Evolutionary conservation across 92 coral and sea anemone species (phyloP).

Genomic region (Hydrozoanthus gracilis): DNA sequence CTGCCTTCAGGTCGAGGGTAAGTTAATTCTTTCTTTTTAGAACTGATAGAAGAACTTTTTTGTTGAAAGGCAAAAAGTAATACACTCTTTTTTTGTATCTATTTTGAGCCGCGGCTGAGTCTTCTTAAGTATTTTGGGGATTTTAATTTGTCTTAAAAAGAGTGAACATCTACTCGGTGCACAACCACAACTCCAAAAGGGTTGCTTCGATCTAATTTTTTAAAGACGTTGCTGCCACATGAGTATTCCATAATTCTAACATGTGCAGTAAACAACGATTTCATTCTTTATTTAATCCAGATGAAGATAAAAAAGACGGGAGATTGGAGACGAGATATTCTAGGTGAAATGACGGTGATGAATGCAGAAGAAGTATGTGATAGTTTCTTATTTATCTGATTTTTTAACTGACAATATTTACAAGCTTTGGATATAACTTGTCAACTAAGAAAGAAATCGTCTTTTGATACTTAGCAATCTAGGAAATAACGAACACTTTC

Average conservation of each 20-base stretch:
- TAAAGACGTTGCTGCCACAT: no score
- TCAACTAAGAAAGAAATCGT: neutral
- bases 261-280: neutral
- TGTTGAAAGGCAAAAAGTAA: no score
- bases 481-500: neutral
- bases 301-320: constrained; percentile 82
- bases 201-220: no score
- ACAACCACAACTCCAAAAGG: no score
- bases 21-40: constrained; percentile 8
- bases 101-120: no score
- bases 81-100: no score
- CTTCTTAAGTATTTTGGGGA: no score
- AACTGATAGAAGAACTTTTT: no score
- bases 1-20: constrained; percentile 82
- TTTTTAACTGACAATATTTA: neutral
- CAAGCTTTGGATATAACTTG: neutral
- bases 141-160: no score
- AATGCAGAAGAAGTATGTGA: constrained; percentile 81
- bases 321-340: constrained; percentile 86
- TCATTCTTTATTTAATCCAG: constrained; percentile 9
- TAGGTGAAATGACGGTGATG: constrained; percentile 92
- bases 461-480: neutral
- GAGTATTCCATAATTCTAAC: neutral
- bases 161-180: no score
- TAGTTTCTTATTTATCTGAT: neutral